Conservation (phyloP, 30 jellyfish, hydroid and myxozoan species). For the Turritopsis rubra region DNA sequence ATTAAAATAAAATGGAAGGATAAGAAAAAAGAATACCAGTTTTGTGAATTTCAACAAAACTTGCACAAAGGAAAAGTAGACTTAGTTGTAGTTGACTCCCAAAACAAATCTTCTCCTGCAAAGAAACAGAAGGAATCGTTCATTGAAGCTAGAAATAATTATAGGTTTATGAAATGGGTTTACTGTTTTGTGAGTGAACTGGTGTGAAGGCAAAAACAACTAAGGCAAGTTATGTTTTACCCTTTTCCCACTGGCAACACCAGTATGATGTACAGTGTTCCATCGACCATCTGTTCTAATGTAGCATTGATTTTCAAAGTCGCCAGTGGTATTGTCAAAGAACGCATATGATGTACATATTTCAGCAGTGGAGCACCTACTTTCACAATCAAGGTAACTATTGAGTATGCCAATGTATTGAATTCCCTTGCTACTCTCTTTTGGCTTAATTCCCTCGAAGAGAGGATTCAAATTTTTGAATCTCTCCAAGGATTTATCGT, state of each 20-base stretch:
- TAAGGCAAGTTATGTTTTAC: too few relatives aligned
- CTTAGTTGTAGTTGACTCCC: too few relatives aligned
- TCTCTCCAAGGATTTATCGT: slow-evolving; percentile 33
- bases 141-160: too few relatives aligned
- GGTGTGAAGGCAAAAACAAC: too few relatives aligned
- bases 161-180: too few relatives aligned
- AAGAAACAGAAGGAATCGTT: too few relatives aligned
- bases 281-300: slow-evolving; percentile 86
- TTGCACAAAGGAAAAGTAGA: too few relatives aligned
- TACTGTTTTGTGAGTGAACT: too few relatives aligned
- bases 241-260: slow-evolving; percentile 77
- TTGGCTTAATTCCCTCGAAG: slow-evolving; percentile 76
- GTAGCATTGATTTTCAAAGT: slow-evolving; percentile 68
- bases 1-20: too few relatives aligned
- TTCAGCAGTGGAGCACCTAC: slow-evolving; percentile 44
- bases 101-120: too few relatives aligned
- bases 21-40: too few relatives aligned
- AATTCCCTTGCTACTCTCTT: slow-evolving; percentile 46
- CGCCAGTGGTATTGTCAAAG: slow-evolving; percentile 53
- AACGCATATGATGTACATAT: slow-evolving; percentile 75
- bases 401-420: slow-evolving; percentile 57
- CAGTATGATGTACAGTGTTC: slow-evolving; percentile 55
- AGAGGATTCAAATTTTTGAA: slow-evolving; percentile 43
- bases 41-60: too few relatives aligned
- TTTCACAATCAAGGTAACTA: slow-evolving; percentile 36